Evolutionary conservation across 37 sponge, comb jelly and placozoan genomes (phyloP).

Genomic region (Petrosia ficiformis): DNA sequence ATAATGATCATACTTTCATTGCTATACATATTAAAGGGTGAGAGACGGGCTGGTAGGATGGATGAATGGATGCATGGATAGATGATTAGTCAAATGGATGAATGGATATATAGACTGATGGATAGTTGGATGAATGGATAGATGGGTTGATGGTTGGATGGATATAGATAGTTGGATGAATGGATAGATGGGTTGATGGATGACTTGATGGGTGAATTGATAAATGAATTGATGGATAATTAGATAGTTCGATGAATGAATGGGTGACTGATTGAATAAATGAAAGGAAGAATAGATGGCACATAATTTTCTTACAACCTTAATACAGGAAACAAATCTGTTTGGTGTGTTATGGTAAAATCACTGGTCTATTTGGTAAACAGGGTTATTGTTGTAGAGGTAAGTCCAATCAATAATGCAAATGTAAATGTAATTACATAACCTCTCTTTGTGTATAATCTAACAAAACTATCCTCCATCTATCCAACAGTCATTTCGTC

Average conservation of each 20-base stretch:
- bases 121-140: too few relatives aligned
- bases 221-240: too few relatives aligned
- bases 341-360: conserved; percentile 36
- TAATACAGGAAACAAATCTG: conserved; percentile 21
- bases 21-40: conserved; percentile 48
- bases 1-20: conserved; percentile 57
- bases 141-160: too few relatives aligned
- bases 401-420: not conserved
- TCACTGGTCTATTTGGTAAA: conserved; percentile 55
- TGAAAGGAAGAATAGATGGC: too few relatives aligned
- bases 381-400: conserved; percentile 52
- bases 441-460: too few relatives aligned
- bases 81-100: not conserved
- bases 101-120: conserved; percentile 8
- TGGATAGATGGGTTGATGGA: too few relatives aligned
- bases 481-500: too few relatives aligned
- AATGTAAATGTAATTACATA: not conserved
- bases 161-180: too few relatives aligned
- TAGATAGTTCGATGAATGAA: too few relatives aligned
- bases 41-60: not conserved
- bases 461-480: too few relatives aligned
- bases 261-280: too few relatives aligned
- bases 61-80: not conserved
- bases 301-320: not conserved
- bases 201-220: too few relatives aligned